phyloP scores from a whole-genome alignment of 2,797 vertebrate species.

The Arrhamphus sclerolepis region DNA sequence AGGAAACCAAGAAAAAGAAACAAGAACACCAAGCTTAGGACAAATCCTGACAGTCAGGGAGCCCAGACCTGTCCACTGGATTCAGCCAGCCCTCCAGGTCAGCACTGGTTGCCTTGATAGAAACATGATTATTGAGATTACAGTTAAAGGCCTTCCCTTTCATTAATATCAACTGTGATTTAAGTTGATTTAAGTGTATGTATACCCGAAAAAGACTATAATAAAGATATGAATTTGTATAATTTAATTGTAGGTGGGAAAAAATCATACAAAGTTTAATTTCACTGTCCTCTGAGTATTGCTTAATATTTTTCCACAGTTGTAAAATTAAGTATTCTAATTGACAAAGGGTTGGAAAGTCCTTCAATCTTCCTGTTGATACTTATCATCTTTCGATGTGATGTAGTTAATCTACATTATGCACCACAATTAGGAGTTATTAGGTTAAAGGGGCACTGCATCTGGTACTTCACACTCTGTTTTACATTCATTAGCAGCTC shows the following conservation, averaged over 20 bases:
- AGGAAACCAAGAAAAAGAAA: too few species aligned
- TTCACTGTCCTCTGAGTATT: background rate
- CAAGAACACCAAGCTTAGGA: too few species aligned
- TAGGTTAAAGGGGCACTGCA: constrained; percentile 64
- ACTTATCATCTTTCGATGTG: constrained; percentile 46
- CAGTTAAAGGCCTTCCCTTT: too few species aligned
- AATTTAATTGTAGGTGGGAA: background rate
- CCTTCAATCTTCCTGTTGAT: constrained; percentile 41
- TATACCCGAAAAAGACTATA: background rate
- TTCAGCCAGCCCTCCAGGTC: too few species aligned
- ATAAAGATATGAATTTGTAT: background rate
- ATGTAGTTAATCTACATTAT: constrained; percentile 56
- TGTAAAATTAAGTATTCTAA: constrained; percentile 40
- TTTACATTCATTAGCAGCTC: constrained; percentile 71
- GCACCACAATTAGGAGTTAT: constrained; percentile 60
- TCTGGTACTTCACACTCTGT: constrained; percentile 63
- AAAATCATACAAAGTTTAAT: background rate
- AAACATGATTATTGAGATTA: too few species aligned
- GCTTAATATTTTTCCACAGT: background rate
- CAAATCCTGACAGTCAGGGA: too few species aligned
- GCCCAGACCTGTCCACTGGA: too few species aligned
- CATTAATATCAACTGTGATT: too few species aligned
- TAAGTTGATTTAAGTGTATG: too few species aligned
- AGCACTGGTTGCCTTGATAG: too few species aligned
- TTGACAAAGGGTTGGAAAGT: constrained; percentile 29